Evolutionary conservation across 2,888 invertebrate species (phyloP).

Genomic region (Pseudococcus jackbeardsleyi): DNA sequence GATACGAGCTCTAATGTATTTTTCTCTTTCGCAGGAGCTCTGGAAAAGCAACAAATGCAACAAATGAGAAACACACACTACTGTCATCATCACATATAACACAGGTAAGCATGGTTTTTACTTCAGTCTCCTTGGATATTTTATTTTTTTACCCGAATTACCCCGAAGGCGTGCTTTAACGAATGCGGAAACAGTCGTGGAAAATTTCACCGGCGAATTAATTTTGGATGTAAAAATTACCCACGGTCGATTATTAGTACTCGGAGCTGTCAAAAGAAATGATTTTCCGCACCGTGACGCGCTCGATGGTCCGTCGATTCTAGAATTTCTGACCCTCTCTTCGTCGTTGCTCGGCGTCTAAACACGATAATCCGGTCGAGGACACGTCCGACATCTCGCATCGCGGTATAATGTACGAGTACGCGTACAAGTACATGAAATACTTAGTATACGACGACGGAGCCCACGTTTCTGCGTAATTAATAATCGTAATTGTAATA

Average conservation of each 20-base stretch:
- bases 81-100: conserved; percentile 37
- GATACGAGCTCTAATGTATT: neutral
- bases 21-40: neutral
- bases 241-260: neutral
- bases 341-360: neutral
- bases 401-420: neutral
- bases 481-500: conserved; percentile 35
- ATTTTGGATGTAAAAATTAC: neutral
- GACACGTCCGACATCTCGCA: conserved; percentile 26
- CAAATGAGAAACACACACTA: conserved; percentile 41
- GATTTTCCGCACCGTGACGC: neutral
- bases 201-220: neutral
- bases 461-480: conserved; percentile 14
- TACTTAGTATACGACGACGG: neutral
- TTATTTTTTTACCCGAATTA: neutral
- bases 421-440: neutral
- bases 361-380: conserved; percentile 23
- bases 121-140: neutral
- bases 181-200: neutral
- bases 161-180: neutral
- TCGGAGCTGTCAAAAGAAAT: neutral
- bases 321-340: neutral
- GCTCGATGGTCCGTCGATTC: neutral
- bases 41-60: conserved; percentile 26
- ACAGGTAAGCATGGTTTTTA: neutral